Conservation (phyloP, 2,113 vertebrate species). For the Centrocercus urophasianus region DNA sequence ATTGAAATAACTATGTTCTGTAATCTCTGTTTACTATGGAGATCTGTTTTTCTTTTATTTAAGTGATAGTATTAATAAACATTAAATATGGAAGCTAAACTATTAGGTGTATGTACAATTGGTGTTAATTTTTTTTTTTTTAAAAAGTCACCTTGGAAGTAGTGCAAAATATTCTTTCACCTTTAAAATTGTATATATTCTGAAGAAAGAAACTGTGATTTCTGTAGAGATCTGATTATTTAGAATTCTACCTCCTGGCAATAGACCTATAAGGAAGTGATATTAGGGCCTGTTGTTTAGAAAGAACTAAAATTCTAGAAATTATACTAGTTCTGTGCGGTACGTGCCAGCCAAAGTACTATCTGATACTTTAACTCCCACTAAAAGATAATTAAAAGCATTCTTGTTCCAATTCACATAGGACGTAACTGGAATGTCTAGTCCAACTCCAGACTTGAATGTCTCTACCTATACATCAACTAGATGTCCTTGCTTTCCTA, state of each 20-base stretch:
- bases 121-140: not conserved
- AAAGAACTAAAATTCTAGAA: not conserved
- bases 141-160: not conserved
- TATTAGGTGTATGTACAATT: not conserved
- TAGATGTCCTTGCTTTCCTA: constrained; percentile 57
- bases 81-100: not conserved
- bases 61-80: not conserved
- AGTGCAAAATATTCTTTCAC: not conserved
- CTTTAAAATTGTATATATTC: not conserved
- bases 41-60: not conserved
- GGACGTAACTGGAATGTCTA: not conserved
- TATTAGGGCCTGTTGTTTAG: constrained; percentile 15
- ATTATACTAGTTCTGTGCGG: constrained; percentile 4
- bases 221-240: not conserved
- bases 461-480: not conserved
- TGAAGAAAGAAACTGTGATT: not conserved
- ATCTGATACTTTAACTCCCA: not conserved
- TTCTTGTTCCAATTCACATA: not conserved
- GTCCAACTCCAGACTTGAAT: not conserved
- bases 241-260: not conserved
- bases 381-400: not conserved
- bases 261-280: not conserved
- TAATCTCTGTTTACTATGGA: not conserved
- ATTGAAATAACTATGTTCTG: not conserved
- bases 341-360: not conserved